Evolutionary conservation across 1,140 invertebrate species (phyloP), one percentile per base, ranked within the genome.

Genomic region (Scaptodrosophila lebanonensis): DNA sequence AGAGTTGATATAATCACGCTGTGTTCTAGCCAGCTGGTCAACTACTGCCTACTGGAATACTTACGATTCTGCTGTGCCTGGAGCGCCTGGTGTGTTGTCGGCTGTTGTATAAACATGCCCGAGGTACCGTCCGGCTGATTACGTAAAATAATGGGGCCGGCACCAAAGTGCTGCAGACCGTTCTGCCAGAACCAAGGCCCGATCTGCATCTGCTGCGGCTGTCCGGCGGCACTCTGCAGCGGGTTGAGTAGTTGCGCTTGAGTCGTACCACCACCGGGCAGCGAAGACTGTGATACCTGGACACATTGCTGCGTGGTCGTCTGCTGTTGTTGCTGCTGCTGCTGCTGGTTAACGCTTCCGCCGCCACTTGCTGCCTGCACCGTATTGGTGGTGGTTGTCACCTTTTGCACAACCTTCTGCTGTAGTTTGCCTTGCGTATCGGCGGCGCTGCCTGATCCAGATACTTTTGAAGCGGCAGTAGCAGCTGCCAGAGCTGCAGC

Each of bases 51-150:
- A 1, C 2, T 5, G 3, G 11, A 39, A 0, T 4, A 70, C 84
- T 84, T 79, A 86, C 86, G 84, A 59, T 87, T 85, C 39, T 77
- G 83, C 27, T 84, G 83, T n/a, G 77, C 63, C 18, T 87, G 86
- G 11, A 84, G 49, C 13, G 79, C 79, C 44, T 79, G 75, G 40
- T 86, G 86, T 38, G 87, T 59, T 0, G 93, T 92, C 79, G 92
- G 93, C 82, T 95, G 94, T 76, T 95, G 94, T 64, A 97, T 95
- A 66, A 95, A 95, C 93, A 97, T 95, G 39, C 89, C 88, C 18
- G 70, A 71, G 2, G 89, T 88, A 9, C 91, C 91, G 83, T 95
- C 94, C 7, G 92, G 91, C 68, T 95, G 94, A 2, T 91, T 89
- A 5, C 94, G 93, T 49, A 95, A 87, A 62, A 96, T 95, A 67